Percentiles rank a stretch among this genome's conserved stretches.
Evolutionary conservation across 2,888 invertebrate species (phyloP).

Genomic region (Epinotia bilunana): DNA sequence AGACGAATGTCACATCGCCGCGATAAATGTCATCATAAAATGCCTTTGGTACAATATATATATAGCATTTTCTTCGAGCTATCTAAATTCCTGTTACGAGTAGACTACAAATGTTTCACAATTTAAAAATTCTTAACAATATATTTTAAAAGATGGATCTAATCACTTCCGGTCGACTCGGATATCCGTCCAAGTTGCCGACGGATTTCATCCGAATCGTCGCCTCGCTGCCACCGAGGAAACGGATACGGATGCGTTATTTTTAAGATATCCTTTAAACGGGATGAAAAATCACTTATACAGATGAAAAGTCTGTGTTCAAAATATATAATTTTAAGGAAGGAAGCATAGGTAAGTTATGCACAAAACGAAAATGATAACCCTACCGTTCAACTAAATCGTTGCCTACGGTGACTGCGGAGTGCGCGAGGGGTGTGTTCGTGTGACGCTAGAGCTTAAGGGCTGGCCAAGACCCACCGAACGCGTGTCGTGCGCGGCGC

Average conservation of each 20-base stretch:
- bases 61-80: background rate
- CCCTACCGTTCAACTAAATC: no score
- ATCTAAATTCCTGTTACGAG: background rate
- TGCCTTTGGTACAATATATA: no score
- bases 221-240: conserved; percentile 60
- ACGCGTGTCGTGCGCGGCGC: no score
- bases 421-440: no score
- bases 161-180: conserved; percentile 47
- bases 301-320: conserved; percentile 1
- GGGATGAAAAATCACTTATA: conserved; percentile 19
- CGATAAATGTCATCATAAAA: no score
- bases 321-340: background rate
- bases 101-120: background rate
- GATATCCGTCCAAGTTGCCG: conserved; percentile 62
- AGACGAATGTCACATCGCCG: no score
- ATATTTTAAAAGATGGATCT: conserved; percentile 25
- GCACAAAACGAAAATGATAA: no score
- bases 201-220: conserved; percentile 64
- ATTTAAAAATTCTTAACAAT: conserved; percentile 2
- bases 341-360: background rate
- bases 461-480: no score
- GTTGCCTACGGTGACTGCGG: no score
- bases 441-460: no score
- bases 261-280: conserved; percentile 44
- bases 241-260: conserved; percentile 64